A percentile compares a stretch with the other conserved stretches of the same genome.
Conservation (phyloP, 2,888 invertebrate genomes). For the Caenorhabditis uteleia region DNA sequence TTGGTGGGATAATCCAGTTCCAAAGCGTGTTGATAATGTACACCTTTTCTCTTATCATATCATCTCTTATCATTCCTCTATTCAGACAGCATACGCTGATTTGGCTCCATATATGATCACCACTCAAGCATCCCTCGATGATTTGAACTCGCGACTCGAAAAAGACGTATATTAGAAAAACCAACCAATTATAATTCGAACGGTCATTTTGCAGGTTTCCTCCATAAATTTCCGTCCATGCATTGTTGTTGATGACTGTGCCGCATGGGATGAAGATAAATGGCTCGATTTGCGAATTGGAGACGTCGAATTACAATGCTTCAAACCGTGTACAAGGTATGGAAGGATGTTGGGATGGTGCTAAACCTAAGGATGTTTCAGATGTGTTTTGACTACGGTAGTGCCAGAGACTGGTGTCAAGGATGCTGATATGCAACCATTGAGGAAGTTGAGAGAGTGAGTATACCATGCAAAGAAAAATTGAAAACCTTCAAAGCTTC, state of each 20-base stretch:
- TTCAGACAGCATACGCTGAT: conserved; percentile 58
- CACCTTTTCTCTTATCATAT: too few relatives aligned
- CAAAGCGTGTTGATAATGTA: conserved; percentile 48
- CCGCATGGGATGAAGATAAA: conserved; percentile 62
- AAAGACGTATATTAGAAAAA: conserved; percentile 8
- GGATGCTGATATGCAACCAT: conserved; percentile 47
- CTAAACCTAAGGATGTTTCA: not conserved
- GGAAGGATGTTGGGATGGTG: conserved; percentile 6
- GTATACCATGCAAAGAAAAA: not conserved
- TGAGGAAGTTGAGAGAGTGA: conserved; percentile 49
- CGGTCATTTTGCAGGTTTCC: conserved; percentile 30
- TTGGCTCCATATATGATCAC: conserved; percentile 58
- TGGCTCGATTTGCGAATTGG: conserved; percentile 64
- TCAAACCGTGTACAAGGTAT: conserved; percentile 64
- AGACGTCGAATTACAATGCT: conserved; percentile 58
- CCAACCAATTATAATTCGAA: not conserved
- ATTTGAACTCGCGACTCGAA: conserved; percentile 49
- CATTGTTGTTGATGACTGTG: conserved; percentile 56
- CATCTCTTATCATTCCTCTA: not conserved
- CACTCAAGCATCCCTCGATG: conserved; percentile 56
- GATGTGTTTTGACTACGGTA: conserved; percentile 52
- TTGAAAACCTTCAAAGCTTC: too few relatives aligned
- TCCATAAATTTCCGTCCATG: conserved; percentile 62
- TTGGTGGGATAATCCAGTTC: conserved; percentile 57
- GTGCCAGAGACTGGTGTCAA: conserved; percentile 44